Base-by-base conservation (phyloP, 2,888 invertebrate genomes). In the Deilephila porcellus region DNA sequence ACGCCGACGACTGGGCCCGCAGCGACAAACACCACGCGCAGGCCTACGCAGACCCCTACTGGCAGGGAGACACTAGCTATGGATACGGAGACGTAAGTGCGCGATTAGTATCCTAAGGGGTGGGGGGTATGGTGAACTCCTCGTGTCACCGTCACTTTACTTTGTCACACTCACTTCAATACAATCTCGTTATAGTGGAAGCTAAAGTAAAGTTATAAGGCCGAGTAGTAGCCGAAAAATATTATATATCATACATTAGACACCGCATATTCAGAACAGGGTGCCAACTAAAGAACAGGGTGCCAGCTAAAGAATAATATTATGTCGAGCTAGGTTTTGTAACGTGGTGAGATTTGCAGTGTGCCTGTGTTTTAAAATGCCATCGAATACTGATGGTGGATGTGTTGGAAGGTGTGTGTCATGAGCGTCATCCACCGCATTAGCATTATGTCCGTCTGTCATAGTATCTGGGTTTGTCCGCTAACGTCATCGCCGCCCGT, bases 11-110 rank as follows among this genome's bases (percentile, higher is more conserved):
- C 34, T 83, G 82, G 85, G 70, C 75, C 72, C 77, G 79, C 19
- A 63, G 76, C 20, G 85, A 85, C 70, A 86, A 87, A 60, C 80
- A 82, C 29, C 83, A 79, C 74, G 78, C 81, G 78, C 85, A 82
- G 73, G 73, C 82, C 71, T 85, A 87, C 82, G 83, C 81, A 4
- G 89, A 89, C 74, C 82, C 84, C 67, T 89, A 90, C 85, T 92
- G 91, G 92, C 87, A 83, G 71, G 76, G 71, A 5, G 89, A 88
- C 72, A 73, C 25, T 74, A 0, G 78, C 56, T 89, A 91, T 77
- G 78, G 76, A 1, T 90, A 90, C 20, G 82, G 77, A 7, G 90
- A 92, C 88, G 92, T 93, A 74, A 79, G 88, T 79, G 56, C 25
- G n/a, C 20, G 6, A 29, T 59, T 4, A 20, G 20, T 14, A 45